Base-by-base conservation (phyloP, 2,888 invertebrate genomes). In the Dastarcus helophoroides region DNA sequence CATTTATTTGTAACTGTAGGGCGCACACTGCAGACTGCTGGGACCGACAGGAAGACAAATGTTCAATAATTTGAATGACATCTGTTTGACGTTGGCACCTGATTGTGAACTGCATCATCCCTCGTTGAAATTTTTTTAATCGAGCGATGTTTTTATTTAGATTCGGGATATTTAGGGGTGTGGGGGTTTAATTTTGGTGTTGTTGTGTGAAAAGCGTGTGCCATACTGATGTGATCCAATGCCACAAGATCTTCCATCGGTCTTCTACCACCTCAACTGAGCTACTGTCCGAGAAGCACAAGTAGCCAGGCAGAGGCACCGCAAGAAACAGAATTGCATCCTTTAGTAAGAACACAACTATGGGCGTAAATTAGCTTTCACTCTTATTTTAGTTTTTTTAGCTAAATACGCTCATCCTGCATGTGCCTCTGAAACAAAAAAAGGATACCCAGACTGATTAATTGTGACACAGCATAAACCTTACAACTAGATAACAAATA, bases 391-490 rank as follows among this genome's bases (percentile, higher is more conserved):
- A 32, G 23, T 36, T 35, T 26, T 38, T 34, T 37, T 36, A 37
- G 51, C 53, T 52, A 51, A 45, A 41, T 69, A 70, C 69, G 70
- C 71, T 71, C 70, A 65, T 70, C 71, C 75, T 74, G 76, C 79
- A 79, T 77, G 79, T 82, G 82, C 82, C 82, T 82, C 82, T 82
- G 81, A 79, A 80, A 70, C 76, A 69, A 62, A 60, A 62, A 64
- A 62, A 62, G 61, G 64, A 62, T 55, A 60, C 60, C 63, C 62
- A 62, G 60, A 63, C 63, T 63, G 61, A 62, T 62, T 58, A 62
- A 22, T 26, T 26, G 19, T 30, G 22, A 14, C 32, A 27, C 14
- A 21, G 14, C 22, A 15, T 24, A 26, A 26, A 33, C 28, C 26
- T 28, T 14, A 33, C 22, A 29, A 33, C 25, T 25, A 25, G 13